These are phyloP conservation scores for Gasterosteus nipponicus DNA, from an alignment of 2,113 vertebrate genomes.

Conservation along the genomic window DNA sequence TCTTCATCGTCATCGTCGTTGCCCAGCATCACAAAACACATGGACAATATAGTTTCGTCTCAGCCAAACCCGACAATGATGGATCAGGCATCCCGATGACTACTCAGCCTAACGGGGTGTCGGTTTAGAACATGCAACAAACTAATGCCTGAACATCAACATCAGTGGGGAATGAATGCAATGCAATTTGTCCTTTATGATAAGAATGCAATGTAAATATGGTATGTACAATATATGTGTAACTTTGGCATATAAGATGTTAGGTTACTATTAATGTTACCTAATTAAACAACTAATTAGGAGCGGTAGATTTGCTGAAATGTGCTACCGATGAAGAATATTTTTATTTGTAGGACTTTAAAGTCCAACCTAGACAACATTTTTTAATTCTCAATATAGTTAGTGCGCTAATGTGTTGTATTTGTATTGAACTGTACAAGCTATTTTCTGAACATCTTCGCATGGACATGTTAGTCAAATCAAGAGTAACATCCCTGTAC, in stretches of 20 bases:
- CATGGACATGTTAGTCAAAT: background rate
- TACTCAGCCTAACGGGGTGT: background rate
- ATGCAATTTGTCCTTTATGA: background rate
- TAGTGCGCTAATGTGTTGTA: background rate
- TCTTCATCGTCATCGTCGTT: accelerated
- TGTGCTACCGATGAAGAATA: background rate
- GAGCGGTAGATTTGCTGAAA: background rate
- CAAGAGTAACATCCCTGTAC: background rate
- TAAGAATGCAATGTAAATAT: background rate
- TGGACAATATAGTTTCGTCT: conserved; percentile 45
- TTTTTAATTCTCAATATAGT: background rate
- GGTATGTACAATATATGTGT: background rate
- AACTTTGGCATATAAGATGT: background rate
- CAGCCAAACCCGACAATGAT: background rate
- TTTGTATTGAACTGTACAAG: background rate
- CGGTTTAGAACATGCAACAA: background rate
- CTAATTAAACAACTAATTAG: background rate
- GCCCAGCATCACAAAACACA: background rate
- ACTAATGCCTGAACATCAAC: background rate
- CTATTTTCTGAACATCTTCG: background rate
- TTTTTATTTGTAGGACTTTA: background rate
- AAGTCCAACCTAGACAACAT: background rate
- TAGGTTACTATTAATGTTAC: background rate
- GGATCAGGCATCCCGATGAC: conserved; percentile 11
- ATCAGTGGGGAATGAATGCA: background rate